A percentile compares a stretch with the other conserved stretches of the same genome.
phyloP scores from a whole-genome alignment of 2,888 invertebrate genomes.

The Lasius fuliginosus region DNA sequence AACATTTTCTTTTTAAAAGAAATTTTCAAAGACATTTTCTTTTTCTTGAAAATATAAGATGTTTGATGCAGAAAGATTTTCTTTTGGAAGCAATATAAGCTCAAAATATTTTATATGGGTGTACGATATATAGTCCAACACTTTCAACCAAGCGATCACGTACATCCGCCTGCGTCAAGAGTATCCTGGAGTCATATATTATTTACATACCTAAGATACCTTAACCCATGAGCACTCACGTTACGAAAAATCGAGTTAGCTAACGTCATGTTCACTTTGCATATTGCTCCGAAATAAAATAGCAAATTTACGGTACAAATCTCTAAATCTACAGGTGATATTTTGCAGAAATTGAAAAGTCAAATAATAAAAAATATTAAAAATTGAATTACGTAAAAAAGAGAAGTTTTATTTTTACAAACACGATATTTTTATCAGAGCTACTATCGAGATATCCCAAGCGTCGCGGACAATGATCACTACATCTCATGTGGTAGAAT shows the following conservation, averaged over 20 bases:
- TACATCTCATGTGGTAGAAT: neutral
- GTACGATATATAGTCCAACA: neutral
- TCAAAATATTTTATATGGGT: neutral
- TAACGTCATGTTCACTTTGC: neutral
- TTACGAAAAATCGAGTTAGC: neutral
- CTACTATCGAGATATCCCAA: neutral
- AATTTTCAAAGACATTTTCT: no score
- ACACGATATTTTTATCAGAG: neutral
- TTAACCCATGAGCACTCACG: neutral
- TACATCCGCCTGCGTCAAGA: neutral
- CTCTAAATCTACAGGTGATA: neutral
- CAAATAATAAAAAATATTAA: neutral
- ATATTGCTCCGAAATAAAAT: conserved; percentile 2
- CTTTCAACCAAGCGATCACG: conserved; percentile 12
- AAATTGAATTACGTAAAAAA: neutral
- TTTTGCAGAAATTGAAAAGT: neutral
- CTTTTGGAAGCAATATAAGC: neutral
- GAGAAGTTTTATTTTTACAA: neutral
- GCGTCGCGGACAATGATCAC: neutral
- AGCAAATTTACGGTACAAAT: neutral
- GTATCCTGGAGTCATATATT: neutral
- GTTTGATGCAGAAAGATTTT: neutral
- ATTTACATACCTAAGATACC: conserved; percentile 1
- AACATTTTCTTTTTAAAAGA: neutral
- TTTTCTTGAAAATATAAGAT: neutral